Evolutionary conservation across 2,797 vertebrate species (phyloP).

Genomic region (Xenops minutus): DNA sequence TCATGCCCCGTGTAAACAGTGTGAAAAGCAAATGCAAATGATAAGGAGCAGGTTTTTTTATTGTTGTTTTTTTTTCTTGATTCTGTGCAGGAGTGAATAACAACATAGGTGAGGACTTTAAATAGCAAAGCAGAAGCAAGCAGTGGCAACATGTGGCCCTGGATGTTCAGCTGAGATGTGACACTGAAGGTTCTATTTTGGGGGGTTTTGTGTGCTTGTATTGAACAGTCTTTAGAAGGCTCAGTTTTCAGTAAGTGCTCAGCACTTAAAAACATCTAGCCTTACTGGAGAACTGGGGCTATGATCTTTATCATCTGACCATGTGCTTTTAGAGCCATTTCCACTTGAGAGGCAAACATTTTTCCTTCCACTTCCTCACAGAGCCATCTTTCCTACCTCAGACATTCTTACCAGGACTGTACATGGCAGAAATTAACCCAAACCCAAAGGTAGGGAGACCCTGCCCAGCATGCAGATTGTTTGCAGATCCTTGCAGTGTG

Average conservation of each 20-base stretch:
- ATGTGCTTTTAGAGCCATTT: background rate
- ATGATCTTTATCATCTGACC: background rate
- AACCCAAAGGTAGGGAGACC: background rate
- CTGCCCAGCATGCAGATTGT: background rate
- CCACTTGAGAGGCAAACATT: background rate
- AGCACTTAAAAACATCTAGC: background rate
- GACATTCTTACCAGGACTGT: background rate
- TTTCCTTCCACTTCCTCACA: background rate
- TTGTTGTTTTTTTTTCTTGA: background rate
- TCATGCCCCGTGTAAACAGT: background rate
- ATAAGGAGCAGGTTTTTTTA: background rate
- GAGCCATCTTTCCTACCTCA: background rate
- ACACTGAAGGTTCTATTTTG: background rate
- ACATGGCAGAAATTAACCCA: background rate
- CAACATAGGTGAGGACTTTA: background rate
- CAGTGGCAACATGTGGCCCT: background rate
- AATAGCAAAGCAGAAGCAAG: background rate
- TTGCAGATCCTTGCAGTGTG: background rate
- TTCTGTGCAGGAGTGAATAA: background rate
- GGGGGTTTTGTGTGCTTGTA: background rate
- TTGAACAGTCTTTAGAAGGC: background rate
- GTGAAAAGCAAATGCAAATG: conserved; percentile 5
- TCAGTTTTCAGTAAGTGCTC: background rate
- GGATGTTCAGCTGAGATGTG: background rate
- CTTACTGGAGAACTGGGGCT: background rate